Evolutionary conservation across 2,888 invertebrate species (phyloP).

Genomic region (Morpho deidamia): DNA sequence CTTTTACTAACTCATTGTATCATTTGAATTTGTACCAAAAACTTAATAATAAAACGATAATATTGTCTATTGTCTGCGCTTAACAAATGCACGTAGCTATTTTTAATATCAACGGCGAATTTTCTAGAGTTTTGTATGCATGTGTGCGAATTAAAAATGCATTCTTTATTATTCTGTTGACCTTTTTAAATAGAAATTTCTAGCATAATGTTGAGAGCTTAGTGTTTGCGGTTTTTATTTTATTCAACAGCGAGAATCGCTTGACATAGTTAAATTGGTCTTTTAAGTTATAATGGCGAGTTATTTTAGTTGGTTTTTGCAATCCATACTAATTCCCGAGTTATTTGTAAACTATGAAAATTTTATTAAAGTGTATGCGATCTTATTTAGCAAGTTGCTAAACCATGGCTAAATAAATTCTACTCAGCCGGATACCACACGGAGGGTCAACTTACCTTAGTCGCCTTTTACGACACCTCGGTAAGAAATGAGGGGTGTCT

Average conservation of each 20-base stretch:
- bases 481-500: too few species aligned
- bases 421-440: too few species aligned
- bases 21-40: too few species aligned
- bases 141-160: conserved; percentile 9
- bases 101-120: conserved; percentile 8
- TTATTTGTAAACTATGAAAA: too few species aligned
- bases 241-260: not conserved
- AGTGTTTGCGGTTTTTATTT: not conserved
- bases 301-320: too few species aligned
- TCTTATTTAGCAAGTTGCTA: too few species aligned
- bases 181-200: conserved; percentile 5
- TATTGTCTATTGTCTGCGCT: conserved; percentile 2
- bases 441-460: too few species aligned
- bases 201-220: not conserved
- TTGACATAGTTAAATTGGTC: not conserved
- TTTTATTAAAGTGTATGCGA: too few species aligned
- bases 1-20: too few species aligned
- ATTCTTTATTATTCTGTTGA: conserved; percentile 9
- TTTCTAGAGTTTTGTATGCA: conserved; percentile 5
- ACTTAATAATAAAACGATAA: not conserved
- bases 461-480: too few species aligned
- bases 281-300: not conserved
- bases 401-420: too few species aligned
- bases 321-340: too few species aligned
- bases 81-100: conserved; percentile 1